Base-by-base conservation (phyloP, 64 coral and sea anemone species). In the Montipora efflorescens region DNA sequence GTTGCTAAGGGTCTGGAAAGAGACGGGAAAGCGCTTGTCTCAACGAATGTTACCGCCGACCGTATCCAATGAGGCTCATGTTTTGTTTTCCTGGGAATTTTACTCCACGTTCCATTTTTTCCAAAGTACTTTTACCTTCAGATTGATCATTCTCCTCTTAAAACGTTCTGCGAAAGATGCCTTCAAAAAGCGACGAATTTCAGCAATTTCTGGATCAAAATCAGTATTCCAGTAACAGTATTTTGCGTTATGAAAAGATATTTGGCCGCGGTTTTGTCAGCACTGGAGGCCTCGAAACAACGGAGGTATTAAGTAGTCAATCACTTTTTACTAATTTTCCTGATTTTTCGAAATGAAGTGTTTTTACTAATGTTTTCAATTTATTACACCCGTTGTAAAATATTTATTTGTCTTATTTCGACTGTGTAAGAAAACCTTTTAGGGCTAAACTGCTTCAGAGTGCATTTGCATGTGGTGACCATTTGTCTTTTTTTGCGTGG, bases 191-290 rank as follows among this genome's bases (percentile, higher is more conserved):
- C 18, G 76, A 92, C n/a, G 84, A 98, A 57, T 91, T 98, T 77
- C 97, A 98, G 69, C 89, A 88, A 48, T 98, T 98, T 90, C 77
- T 98, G 9, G 97, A 98, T 78, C 80, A 98, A 70, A 98, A 98
- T 79, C 97, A 98, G 47, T 98, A 98, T 79, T 91, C 94, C 2
- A 71, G 45, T 11, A 94, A 89, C 58, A 87, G 92, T 2, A 99
- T 99, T 53, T 80, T 99, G 16, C 69, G 85, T 72, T 99, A 99
- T 66, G 98, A 99, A 82, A 99, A 95, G 47, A 92, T 99, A 22
- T 99, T 99, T 53, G 98, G 98, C 44, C 88, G 89, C 43, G 98
- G 98, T 4, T 99, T 95, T 93, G 95, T 99, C 0, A 99, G 98
- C 73, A 99, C 95, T 51, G 98, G 98, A 47, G 98, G 98, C 5